Evolutionary conservation across 2,113 vertebrate genomes (phyloP).

Genomic region (Hirundichthys speculiger): DNA sequence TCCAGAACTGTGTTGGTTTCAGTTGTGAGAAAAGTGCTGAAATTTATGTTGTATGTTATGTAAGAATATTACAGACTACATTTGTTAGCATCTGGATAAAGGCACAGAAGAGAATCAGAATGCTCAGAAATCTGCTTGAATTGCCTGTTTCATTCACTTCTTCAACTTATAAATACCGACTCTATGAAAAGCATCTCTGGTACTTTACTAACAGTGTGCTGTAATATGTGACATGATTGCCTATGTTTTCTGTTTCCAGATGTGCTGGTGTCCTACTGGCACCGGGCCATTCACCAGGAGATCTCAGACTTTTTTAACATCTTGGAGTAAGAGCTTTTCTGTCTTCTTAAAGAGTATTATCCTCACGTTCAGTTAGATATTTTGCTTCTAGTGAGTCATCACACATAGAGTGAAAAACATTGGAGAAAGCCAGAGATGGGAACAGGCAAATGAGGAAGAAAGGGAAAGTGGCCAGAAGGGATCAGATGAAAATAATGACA

Average conservation of each 20-base stretch:
- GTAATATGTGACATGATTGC: not conserved
- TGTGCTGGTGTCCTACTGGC: constrained; percentile 95
- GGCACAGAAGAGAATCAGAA: no score
- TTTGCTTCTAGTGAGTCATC: not conserved
- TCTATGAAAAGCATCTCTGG: not conserved
- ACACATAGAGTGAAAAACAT: not conserved
- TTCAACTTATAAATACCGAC: not conserved
- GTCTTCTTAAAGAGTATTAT: constrained; percentile 15
- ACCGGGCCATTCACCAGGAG: constrained; percentile 92
- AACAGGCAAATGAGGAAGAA: constrained; percentile 18
- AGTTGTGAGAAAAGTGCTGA: no score
- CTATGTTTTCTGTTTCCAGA: constrained; percentile 79
- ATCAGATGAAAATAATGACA: constrained; percentile 56
- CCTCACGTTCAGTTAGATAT: not conserved
- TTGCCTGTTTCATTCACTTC: not conserved
- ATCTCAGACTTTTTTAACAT: constrained; percentile 98
- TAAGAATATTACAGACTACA: no score
- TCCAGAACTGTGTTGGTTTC: not conserved
- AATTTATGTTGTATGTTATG: no score
- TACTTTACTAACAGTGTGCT: not conserved
- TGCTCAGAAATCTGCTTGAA: no score
- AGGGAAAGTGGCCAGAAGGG: constrained; percentile 33
- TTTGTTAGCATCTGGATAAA: no score
- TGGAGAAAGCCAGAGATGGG: not conserved
- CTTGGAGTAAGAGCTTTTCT: constrained; percentile 89